Base-by-base conservation (phyloP, 2,888 invertebrate genomes). In the Hypolimnas misippus region DNA sequence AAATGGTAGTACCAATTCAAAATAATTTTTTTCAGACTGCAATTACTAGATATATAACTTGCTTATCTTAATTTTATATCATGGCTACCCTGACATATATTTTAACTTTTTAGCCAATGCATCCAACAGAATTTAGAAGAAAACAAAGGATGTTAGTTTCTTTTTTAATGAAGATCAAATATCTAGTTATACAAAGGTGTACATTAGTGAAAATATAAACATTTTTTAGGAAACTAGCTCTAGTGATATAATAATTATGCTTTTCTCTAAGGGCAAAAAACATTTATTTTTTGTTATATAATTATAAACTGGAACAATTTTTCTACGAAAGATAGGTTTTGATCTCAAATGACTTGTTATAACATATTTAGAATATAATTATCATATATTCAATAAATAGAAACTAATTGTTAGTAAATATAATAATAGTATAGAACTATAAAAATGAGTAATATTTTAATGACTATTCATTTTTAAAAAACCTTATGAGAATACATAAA, bases 131-230 rank as follows among this genome's bases (percentile, higher is more conserved):
- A n/a, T n/a, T 38, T 38, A 16, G 16, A 33, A 56, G 35, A 33
- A 35, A 57, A 61, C 12, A 56, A 14, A 38, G 19, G 7, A 19
- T 57, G 35, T 29, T 25, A n/a, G 44, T 51, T 60, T 56, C 44
- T 67, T 73, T 57, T 66, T 72, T 74, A 71, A 66, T 73, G 66
- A 66, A 69, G 62, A 69, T 67, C 52, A 62, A 72, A 72, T 70
- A 68, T 74, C 71, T 73, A 73, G 74, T 58, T 75, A 76, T 84
- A 83, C 77, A 84, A 83, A 82, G 72, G 77, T 83, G 83, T 83
- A 79, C 73, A 70, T 72, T 74, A 72, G 74, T 78, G 76, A 77
- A 78, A 77, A 78, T 81, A 81, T 76, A 79, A 77, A 79, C 78
- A 68, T 72, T 71, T 71, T 60, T 50, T 44, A 58, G 53, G 63